Evolutionary conservation across 2,888 invertebrate species (phyloP), one percentile per base, ranked within the genome.

Genomic region (Ramazzottius varieornatus): DNA sequence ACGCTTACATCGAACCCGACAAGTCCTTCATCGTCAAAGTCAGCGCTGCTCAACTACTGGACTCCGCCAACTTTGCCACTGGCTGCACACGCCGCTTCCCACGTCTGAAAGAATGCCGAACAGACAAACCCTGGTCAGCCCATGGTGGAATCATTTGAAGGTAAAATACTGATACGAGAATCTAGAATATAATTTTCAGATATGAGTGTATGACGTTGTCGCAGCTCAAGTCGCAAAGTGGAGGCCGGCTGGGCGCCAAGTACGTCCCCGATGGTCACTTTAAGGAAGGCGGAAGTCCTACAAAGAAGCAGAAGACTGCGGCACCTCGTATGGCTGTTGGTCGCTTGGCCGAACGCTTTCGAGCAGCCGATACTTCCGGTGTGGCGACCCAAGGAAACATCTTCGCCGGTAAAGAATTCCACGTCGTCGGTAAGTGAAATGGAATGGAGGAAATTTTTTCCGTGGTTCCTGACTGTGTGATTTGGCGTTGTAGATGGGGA

Each of bases 51-150:
- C 92, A 93, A 76, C 80, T 93, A 69, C 80, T 82, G 2, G 80
- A 79, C n/a, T 84, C 83, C 68, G 78, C 80, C 0, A 75, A 79
- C 1, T 88, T 83, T 74, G 83, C 82, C 68, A 82, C 84, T 0
- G 80, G 82, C 1, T 86, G 84, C 75, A 87, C 88, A 13, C 77
- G 94, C 66, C 81, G 92, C 65, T 94, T 94, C 79, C 88, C 93
- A 0, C 81, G 93, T 68, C 83, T 91, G 33, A 80, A 83, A 71
- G 78, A 80, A 68, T 78, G 91, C 64, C 82, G 93, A 20, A 80
- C 82, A 54, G 94, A 94, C 75, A 94, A 94, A 74, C 81, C 84
- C 0, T 86, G 86, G 80, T 75, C 8, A 8, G 54, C n/a, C n/a
- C n/a, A n/a, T n/a, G n/a, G n/a, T n/a, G n/a, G n/a, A n/a, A n/a